Conservation (phyloP, 2,888 invertebrate genomes). For the Ypsolopha scabrella region DNA sequence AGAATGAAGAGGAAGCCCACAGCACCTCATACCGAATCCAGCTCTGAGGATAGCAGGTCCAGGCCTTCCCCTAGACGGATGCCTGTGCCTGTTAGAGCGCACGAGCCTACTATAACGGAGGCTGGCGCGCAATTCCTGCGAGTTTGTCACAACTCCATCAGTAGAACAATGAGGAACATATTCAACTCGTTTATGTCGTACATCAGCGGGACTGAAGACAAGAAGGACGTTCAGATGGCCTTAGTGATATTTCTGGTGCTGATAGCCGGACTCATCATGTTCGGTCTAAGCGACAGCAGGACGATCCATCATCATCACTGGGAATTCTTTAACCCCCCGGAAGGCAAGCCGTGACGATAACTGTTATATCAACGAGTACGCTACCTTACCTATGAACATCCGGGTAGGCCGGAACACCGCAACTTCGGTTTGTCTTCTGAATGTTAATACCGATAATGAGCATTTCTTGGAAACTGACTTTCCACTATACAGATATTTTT, state of each 20-base stretch:
- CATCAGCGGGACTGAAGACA: conserved; percentile 73
- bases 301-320: conserved; percentile 86
- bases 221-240: conserved; percentile 81
- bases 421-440: conserved; percentile 1
- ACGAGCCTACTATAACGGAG: conserved; percentile 77
- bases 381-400: too few species aligned
- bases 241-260: conserved; percentile 83
- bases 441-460: background rate
- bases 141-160: conserved; percentile 76
- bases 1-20: conserved; percentile 51
- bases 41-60: conserved; percentile 63
- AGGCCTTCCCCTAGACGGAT: conserved; percentile 48
- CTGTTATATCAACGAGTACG: too few species aligned
- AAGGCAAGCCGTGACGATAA: conserved; percentile 50
- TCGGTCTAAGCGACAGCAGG: conserved; percentile 78
- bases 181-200: conserved; percentile 74
- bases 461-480: conserved; percentile 36
- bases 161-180: conserved; percentile 76
- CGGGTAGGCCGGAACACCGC: too few species aligned
- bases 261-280: conserved; percentile 81
- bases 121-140: conserved; percentile 77
- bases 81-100: conserved; percentile 44
- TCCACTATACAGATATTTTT: conserved; percentile 21
- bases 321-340: conserved; percentile 90
- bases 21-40: conserved; percentile 53